Evolutionary conservation across 2,888 invertebrate genomes (phyloP), one percentile per base, ranked within the genome.

Genomic region (Trichopria drosophilae): DNA sequence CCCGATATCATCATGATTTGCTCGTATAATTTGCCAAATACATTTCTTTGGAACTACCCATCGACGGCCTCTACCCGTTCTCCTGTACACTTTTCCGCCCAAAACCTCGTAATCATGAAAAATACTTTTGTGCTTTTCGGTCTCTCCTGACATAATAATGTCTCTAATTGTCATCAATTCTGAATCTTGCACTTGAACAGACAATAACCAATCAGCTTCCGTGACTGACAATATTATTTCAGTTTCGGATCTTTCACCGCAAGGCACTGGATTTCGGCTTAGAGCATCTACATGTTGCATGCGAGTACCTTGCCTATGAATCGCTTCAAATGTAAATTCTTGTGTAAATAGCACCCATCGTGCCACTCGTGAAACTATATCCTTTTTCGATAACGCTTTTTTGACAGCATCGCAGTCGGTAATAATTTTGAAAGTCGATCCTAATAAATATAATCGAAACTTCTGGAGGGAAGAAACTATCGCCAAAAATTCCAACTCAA

Each of bases 1-100:
- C 22, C 55, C 60, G 7, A 45, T 36, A 6, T 51, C 40, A 32
- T 60, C 53, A 43, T 60, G 62, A 36, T 47, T 41, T 29, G 15
- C 42, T 32, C 46, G 41, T 3, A 52, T 23, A 10, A 52, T 41
- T 10, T 52, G 42, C 46, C 42, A 52, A 24, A 41, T 22, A 9
- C 41, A 35, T 41, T 32, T 42, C 20, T 47, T 42, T 9, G 46
- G 47, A 31, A 47, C 42, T 16, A 52, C 36, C 52, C 46, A 46
- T 28, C 28, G 3, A 12, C 28, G n/a, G 3, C 6, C 28, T 12
- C 13, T 12, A 12, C 13, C 28, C 4, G 28, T 28, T 28, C 6
- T 28, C 4, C 28, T n/a, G 28, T 28, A 28, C n/a, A 28, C 28
- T 13, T 28, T 28, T 12, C 13, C 13, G n/a, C 28, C 28, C 13